phyloP scores from a whole-genome alignment of 92 coral and sea anemone genomes.

The Porites cylindrica region DNA sequence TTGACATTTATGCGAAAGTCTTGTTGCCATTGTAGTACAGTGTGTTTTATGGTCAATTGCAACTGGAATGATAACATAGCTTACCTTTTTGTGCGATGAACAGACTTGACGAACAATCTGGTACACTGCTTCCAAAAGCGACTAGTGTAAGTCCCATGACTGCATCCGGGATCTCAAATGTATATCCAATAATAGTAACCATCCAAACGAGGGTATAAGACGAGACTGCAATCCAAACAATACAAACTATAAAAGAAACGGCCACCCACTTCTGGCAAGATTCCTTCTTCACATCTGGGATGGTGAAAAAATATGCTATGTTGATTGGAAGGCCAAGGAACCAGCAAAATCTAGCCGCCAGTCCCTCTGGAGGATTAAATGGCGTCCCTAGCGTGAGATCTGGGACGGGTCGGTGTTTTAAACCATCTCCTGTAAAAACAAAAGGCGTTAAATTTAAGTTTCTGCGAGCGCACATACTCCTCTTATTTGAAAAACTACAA shows the following conservation, averaged over 20 bases:
- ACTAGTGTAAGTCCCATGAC: constrained; percentile 90
- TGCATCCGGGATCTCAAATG: constrained; percentile 85
- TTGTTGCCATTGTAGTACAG: no score
- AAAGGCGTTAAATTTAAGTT: no score
- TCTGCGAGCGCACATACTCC: no score
- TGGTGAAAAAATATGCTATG: constrained; percentile 68
- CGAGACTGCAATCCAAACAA: constrained; percentile 81
- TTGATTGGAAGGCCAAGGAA: constrained; percentile 82
- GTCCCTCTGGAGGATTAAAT: constrained; percentile 73
- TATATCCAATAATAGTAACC: constrained; percentile 85
- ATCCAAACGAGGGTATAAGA: constrained; percentile 88
- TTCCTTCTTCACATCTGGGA: constrained; percentile 88
- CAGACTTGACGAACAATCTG: constrained; percentile 84
- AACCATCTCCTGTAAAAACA: no score
- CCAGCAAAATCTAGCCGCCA: constrained; percentile 84
- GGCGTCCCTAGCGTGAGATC: constrained; percentile 91
- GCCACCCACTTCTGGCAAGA: constrained; percentile 79
- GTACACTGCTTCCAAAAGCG: constrained; percentile 89
- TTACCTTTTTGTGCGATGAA: constrained; percentile 81
- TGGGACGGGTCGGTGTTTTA: constrained; percentile 57
- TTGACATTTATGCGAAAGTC: no score
- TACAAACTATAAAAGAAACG: constrained; percentile 80
- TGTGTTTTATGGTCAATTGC: no score
- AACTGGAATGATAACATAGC: no score
- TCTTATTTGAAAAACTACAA: no score